Conservation (phyloP, 2,888 invertebrate genomes). For the Caenorhabditis drosophilae region DNA sequence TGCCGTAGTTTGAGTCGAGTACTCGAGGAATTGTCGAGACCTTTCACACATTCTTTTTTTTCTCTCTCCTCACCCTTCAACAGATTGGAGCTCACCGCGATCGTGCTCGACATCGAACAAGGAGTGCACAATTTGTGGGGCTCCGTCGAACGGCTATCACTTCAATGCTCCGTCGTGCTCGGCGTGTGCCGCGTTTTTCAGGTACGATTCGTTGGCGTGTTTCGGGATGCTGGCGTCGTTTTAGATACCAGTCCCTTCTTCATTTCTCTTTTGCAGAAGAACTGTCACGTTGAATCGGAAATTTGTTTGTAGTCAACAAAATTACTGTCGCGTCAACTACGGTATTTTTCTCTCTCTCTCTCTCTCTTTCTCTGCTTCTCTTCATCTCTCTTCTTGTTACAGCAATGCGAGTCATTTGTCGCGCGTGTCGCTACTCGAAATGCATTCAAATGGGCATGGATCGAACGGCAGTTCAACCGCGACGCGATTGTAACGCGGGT, state of each 20-base stretch:
- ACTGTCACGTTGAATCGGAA: conserved; percentile 52
- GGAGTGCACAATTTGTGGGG: conserved; percentile 48
- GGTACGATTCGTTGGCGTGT: too few relatives aligned
- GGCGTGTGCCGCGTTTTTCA: conserved; percentile 56
- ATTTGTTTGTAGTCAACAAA: conserved; percentile 40
- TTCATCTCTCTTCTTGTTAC: conserved; percentile 12
- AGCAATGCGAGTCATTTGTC: conserved; percentile 57
- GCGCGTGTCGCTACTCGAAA: conserved; percentile 50
- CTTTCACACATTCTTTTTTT: too few relatives aligned
- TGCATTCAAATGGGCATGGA: conserved; percentile 54
- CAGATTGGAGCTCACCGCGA: too few relatives aligned
- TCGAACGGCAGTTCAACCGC: conserved; percentile 49
- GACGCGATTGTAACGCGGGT: conserved; percentile 52
- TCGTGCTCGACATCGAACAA: too few relatives aligned
- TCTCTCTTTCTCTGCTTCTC: conserved; percentile 18
- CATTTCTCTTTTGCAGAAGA: too few relatives aligned
- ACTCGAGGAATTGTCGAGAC: too few relatives aligned
- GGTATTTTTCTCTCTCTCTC: conserved; percentile 30
- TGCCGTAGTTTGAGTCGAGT: too few relatives aligned
- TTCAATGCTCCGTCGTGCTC: conserved; percentile 54
- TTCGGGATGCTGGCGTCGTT: too few relatives aligned
- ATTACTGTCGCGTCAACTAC: conserved; percentile 47
- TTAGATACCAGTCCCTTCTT: too few relatives aligned
- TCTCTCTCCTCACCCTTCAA: too few relatives aligned
- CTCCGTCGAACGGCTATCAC: conserved; percentile 56